Conservation (phyloP, 2,888 invertebrate species). For the Tridacna gigas region DNA sequence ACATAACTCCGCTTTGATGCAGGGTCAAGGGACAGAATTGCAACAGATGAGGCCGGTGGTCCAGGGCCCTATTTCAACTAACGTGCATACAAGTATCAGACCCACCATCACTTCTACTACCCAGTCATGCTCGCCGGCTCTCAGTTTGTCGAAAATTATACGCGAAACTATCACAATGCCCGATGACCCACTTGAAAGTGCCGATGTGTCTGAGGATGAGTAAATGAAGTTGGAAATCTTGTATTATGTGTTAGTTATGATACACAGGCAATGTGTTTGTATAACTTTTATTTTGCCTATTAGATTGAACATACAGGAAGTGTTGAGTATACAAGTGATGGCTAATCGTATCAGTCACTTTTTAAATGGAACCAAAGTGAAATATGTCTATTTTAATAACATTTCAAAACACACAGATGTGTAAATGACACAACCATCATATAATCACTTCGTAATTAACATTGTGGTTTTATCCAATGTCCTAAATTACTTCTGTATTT, state of each 20-base stretch:
- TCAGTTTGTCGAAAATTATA: conserved; percentile 26
- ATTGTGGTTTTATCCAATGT: no score
- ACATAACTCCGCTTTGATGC: conserved; percentile 32
- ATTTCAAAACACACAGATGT: no score
- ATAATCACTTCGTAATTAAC: no score
- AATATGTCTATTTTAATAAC: no score
- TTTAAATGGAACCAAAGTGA: no score
- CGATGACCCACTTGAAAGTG: conserved; percentile 24
- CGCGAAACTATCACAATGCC: conserved; percentile 25
- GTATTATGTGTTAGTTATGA: background rate
- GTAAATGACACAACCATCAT: no score
- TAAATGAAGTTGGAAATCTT: conserved; percentile 12
- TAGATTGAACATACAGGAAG: no score
- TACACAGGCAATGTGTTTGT: no score
- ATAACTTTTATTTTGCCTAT: no score
- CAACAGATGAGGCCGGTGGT: conserved; percentile 31
- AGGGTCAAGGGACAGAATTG: conserved; percentile 29
- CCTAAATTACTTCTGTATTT: no score
- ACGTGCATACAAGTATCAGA: conserved; percentile 23
- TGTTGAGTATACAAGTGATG: no score
- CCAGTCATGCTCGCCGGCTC: conserved; percentile 1
- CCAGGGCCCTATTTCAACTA: conserved; percentile 16
- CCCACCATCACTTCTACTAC: conserved; percentile 23
- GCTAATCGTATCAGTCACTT: no score
- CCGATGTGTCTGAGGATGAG: conserved; percentile 20